These are phyloP conservation scores for Argentina silus DNA, from an alignment of 2,797 vertebrate genomes.

Conservation along the genomic window DNA sequence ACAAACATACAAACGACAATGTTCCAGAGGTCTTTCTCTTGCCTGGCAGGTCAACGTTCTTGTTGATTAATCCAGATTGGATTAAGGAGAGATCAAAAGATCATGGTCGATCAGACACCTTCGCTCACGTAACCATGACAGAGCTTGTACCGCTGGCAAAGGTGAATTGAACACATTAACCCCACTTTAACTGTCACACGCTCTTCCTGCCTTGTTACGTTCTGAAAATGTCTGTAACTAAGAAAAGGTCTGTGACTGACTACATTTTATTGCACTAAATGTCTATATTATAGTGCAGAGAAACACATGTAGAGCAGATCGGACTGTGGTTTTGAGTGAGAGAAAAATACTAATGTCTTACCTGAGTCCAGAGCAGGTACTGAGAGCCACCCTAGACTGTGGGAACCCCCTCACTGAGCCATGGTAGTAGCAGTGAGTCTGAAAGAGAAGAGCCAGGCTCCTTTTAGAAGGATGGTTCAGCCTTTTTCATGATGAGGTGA, in stretches of 20 bases:
- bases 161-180: neutral
- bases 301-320: neutral
- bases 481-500: too few species aligned
- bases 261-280: too few species aligned
- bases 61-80: conserved; percentile 13
- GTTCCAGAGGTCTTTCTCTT: neutral
- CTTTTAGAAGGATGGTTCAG: too few species aligned
- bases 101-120: neutral
- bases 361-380: conserved; percentile 82
- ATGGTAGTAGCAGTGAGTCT: conserved; percentile 88
- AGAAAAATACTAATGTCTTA: neutral
- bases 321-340: neutral
- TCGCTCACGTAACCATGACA: neutral
- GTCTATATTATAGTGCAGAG: too few species aligned
- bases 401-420: conserved; percentile 74
- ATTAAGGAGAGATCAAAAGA: neutral
- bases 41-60: neutral
- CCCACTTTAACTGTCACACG: too few species aligned
- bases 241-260: too few species aligned
- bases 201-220: too few species aligned
- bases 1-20: neutral
- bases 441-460: conserved; percentile 21
- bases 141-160: neutral
- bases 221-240: too few species aligned
- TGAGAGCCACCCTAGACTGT: conserved; percentile 81